A percentile compares a stretch with the other conserved stretches of the same genome.
Conservation (phyloP, 2,888 invertebrate genomes). For the Ptycholaimellus sp. region DNA sequence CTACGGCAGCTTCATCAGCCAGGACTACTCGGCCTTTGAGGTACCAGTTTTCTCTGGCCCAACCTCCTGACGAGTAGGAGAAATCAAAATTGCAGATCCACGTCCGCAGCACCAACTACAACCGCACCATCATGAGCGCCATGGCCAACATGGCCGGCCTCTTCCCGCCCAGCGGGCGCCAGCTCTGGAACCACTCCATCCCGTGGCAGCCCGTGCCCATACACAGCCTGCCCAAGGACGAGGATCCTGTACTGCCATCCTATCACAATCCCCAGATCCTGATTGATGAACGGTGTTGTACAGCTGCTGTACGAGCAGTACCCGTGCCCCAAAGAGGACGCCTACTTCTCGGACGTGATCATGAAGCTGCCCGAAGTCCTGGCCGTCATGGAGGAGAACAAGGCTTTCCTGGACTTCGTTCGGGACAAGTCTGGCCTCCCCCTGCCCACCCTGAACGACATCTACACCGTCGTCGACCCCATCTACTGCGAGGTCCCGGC, state of each 20-base stretch:
- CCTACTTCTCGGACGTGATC: conserved; percentile 10
- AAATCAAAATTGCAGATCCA: conserved; percentile 33
- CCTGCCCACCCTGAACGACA: conserved; percentile 10
- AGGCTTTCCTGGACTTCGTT: conserved; percentile 11
- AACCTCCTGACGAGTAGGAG: not conserved
- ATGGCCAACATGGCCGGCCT: conserved; percentile 30
- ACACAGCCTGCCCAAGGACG: conserved; percentile 43
- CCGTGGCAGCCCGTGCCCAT: conserved; percentile 70
- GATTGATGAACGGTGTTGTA: too few relatives aligned
- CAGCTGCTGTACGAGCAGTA: conserved; percentile 15
- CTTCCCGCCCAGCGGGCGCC: conserved; percentile 25
- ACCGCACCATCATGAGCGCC: conserved; percentile 46
- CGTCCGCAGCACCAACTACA: conserved; percentile 54
- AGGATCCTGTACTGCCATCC: conserved; percentile 36
- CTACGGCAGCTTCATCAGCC: conserved; percentile 41
- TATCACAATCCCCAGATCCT: not conserved
- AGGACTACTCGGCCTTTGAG: conserved; percentile 33
- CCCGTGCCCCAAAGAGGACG: conserved; percentile 13
- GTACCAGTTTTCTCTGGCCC: conserved; percentile 2
- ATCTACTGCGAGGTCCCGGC: conserved; percentile 13
- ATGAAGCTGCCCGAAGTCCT: conserved; percentile 8
- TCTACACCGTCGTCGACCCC: conserved; percentile 18
- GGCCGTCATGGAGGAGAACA: conserved; percentile 11
- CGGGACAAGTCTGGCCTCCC: conserved; percentile 11
- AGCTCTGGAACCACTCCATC: conserved; percentile 27